Conservation (phyloP, 2,888 invertebrate species). For the Panzeria rudis region DNA sequence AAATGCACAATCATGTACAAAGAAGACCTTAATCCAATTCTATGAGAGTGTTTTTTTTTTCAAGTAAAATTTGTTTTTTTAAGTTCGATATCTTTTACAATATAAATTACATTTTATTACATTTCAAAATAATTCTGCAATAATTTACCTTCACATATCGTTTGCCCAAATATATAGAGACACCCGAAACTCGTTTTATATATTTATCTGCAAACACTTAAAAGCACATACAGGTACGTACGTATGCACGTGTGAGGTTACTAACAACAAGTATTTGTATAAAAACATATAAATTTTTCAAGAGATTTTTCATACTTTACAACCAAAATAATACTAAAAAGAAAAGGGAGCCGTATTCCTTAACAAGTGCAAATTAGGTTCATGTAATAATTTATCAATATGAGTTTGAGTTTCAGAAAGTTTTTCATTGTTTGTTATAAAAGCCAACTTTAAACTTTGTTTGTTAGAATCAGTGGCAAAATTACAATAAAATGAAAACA, state of each 20-base stretch:
- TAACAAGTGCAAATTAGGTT: constrained; percentile 9
- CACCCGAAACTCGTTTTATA: neutral
- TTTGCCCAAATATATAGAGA: neutral
- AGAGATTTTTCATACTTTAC: neutral
- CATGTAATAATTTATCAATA: constrained; percentile 29
- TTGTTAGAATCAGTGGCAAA: constrained; percentile 5
- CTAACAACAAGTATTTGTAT: constrained; percentile 6
- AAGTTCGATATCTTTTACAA: constrained; percentile 64
- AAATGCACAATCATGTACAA: neutral
- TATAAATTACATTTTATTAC: constrained; percentile 71
- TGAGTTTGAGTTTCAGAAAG: constrained; percentile 15
- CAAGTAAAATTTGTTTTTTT: constrained; percentile 20
- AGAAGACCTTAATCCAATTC: neutral
- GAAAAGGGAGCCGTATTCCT: neutral
- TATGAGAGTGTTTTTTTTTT: neutral
- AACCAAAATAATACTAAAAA: neutral
- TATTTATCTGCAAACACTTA: neutral
- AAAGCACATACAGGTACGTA: neutral
- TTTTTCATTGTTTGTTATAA: constrained; percentile 16
- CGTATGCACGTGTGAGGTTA: neutral
- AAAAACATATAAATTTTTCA: no score
- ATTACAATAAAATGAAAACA: constrained; percentile 16
- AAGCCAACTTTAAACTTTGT: neutral
- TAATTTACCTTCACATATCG: constrained; percentile 32
- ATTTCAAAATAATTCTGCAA: constrained; percentile 62